These are phyloP conservation scores for Lethenteron reissneri DNA, from an alignment of 2,113 vertebrate species.

Conservation along the genomic window DNA sequence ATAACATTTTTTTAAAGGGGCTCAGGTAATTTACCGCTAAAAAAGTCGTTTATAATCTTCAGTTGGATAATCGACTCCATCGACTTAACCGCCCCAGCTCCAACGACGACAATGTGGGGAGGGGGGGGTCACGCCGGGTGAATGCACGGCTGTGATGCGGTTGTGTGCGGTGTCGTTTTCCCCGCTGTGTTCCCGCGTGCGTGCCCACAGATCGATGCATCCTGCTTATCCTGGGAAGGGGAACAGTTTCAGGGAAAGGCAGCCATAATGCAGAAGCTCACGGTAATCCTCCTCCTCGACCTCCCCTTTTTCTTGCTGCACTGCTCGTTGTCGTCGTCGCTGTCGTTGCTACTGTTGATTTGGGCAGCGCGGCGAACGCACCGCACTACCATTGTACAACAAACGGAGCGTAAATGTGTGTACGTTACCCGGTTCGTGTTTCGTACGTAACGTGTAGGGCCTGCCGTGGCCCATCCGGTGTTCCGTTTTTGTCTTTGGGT, in stretches of 20 bases:
- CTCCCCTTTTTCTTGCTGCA: neutral
- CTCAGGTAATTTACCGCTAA: too few relatives aligned
- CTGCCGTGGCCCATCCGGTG: neutral
- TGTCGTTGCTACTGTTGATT: neutral
- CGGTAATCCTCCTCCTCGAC: constrained; percentile 33
- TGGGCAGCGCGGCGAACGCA: neutral
- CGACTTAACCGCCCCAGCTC: too few relatives aligned
- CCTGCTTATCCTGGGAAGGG: constrained; percentile 98
- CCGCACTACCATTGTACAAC: neutral
- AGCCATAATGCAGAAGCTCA: constrained; percentile 82
- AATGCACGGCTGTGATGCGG: too few relatives aligned
- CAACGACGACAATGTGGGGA: too few relatives aligned
- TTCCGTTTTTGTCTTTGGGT: too few relatives aligned
- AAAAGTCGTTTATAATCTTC: too few relatives aligned
- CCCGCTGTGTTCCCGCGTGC: neutral
- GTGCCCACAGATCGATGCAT: constrained; percentile 51
- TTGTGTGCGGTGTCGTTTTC: too few relatives aligned
- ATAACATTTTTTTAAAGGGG: too few relatives aligned
- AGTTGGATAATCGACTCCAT: too few relatives aligned
- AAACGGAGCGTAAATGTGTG: neutral
- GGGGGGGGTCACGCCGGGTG: too few relatives aligned
- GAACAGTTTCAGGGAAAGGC: constrained; percentile 89
- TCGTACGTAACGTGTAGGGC: neutral
- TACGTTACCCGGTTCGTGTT: neutral
- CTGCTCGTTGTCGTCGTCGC: neutral